Percentiles rank a stretch among this genome's conserved stretches.
These are phyloP conservation scores for Dolichotis patagonum DNA, from an alignment of 2,113 vertebrate genomes.

Conservation along the genomic window DNA sequence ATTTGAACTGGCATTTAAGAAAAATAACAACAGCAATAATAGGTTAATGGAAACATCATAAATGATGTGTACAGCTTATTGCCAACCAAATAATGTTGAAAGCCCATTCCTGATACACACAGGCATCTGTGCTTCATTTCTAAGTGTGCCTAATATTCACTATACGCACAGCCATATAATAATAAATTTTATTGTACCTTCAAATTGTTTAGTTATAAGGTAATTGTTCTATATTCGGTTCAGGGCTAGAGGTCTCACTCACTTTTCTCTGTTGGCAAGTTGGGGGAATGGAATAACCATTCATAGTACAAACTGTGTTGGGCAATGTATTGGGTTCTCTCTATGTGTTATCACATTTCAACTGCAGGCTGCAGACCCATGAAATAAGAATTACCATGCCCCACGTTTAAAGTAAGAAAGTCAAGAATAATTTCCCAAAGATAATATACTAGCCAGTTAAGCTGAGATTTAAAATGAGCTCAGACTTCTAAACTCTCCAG, in stretches of 20 bases:
- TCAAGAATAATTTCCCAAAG: slow-evolving; percentile 20
- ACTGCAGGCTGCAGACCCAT: not conserved
- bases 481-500: not conserved
- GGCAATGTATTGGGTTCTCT: not conserved
- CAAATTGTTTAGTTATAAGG: slow-evolving; percentile 55
- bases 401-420: slow-evolving; percentile 13
- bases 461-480: slow-evolving; percentile 36
- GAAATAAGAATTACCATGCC: slow-evolving; percentile 18
- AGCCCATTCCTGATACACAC: slow-evolving; percentile 20
- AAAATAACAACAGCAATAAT: slow-evolving; percentile 67
- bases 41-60: slow-evolving; percentile 66
- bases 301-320: not conserved
- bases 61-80: slow-evolving; percentile 41
- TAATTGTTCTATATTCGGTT: slow-evolving; percentile 44
- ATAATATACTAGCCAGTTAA: slow-evolving; percentile 28
- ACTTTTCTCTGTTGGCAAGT: not conserved
- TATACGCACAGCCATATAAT: slow-evolving; percentile 28
- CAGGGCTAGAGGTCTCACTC: slow-evolving; percentile 45
- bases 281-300: not conserved
- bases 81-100: slow-evolving; percentile 33
- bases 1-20: slow-evolving; percentile 70
- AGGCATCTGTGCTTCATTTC: slow-evolving; percentile 50
- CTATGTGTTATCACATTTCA: slow-evolving; percentile 9
- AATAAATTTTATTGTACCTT: slow-evolving; percentile 37
- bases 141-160: slow-evolving; percentile 20